Evolutionary conservation across 2,888 invertebrate species (phyloP).

Genomic region (Ochropleura plecta): DNA sequence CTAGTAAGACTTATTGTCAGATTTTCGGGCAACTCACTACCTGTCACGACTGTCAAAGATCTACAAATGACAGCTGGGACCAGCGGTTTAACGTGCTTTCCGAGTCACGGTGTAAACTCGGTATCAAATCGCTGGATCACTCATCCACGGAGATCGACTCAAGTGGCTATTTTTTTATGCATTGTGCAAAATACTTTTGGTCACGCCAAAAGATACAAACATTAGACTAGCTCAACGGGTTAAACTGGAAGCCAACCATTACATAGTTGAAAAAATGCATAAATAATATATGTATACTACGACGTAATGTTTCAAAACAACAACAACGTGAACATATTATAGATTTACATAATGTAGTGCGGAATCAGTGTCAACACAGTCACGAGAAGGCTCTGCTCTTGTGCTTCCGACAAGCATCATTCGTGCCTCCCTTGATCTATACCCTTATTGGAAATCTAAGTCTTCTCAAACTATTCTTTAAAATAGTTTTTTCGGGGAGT

Average conservation of each 20-base stretch:
- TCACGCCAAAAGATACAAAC: background rate
- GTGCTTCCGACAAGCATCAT: conserved; percentile 51
- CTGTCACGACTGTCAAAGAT: too few species aligned
- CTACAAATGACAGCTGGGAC: too few species aligned
- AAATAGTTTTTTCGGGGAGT: background rate
- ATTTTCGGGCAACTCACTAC: too few species aligned
- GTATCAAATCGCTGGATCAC: too few species aligned
- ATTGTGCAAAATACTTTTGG: background rate
- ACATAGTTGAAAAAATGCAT: conserved; percentile 8
- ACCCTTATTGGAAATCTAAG: conserved; percentile 3
- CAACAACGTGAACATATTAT: conserved; percentile 7
- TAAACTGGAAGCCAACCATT: background rate
- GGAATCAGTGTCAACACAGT: conserved; percentile 11
- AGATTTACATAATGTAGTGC: conserved; percentile 27
- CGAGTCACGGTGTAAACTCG: too few species aligned
- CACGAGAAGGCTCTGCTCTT: conserved; percentile 60
- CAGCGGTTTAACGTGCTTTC: too few species aligned
- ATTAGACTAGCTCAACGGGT: background rate
- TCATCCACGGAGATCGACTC: too few species aligned
- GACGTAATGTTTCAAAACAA: conserved; percentile 24
- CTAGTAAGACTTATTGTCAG: too few species aligned
- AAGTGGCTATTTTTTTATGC: background rate
- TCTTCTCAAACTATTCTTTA: background rate
- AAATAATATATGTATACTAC: background rate
- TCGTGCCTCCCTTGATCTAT: conserved; percentile 53